Evolutionary conservation across 2,113 vertebrate species (phyloP).

Genomic region (Ciconia boyciana): DNA sequence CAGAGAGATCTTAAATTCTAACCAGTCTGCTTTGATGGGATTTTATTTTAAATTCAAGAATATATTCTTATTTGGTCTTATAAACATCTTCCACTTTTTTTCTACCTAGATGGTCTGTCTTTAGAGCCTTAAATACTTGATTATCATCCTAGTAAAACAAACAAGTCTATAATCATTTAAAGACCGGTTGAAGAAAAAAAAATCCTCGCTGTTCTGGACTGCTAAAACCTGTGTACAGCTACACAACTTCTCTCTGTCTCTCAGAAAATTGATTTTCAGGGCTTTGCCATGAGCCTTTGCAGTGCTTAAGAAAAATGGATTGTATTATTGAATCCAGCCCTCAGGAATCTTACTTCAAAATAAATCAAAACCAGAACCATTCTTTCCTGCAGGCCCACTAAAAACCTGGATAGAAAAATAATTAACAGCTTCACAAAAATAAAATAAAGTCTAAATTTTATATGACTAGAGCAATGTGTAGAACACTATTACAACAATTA

Average conservation of each 20-base stretch:
- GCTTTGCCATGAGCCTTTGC: constrained; percentile 16
- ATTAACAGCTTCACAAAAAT: constrained; percentile 10
- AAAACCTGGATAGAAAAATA: not conserved
- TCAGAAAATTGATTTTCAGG: constrained; percentile 30
- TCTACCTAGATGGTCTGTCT: not conserved
- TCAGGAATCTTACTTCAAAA: constrained; percentile 23
- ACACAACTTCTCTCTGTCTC: not conserved
- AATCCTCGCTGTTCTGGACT: not conserved
- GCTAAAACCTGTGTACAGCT: not conserved
- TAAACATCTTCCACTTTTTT: not conserved
- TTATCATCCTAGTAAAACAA: not conserved
- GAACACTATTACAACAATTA: not conserved
- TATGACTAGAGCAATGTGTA: not conserved
- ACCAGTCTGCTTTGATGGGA: not conserved
- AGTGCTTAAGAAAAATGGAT: constrained; percentile 44
- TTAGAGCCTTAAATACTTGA: not conserved
- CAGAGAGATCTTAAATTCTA: not conserved
- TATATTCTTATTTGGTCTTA: not conserved
- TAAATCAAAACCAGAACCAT: constrained; percentile 24
- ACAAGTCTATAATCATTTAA: not conserved
- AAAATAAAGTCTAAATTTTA: not conserved
- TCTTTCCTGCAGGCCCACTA: not conserved
- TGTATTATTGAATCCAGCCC: constrained; percentile 15
- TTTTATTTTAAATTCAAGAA: not conserved
- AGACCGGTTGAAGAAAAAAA: not conserved